Evolutionary conservation across 2,888 invertebrate genomes (phyloP).

Genomic region (Tetranychus truncatus): DNA sequence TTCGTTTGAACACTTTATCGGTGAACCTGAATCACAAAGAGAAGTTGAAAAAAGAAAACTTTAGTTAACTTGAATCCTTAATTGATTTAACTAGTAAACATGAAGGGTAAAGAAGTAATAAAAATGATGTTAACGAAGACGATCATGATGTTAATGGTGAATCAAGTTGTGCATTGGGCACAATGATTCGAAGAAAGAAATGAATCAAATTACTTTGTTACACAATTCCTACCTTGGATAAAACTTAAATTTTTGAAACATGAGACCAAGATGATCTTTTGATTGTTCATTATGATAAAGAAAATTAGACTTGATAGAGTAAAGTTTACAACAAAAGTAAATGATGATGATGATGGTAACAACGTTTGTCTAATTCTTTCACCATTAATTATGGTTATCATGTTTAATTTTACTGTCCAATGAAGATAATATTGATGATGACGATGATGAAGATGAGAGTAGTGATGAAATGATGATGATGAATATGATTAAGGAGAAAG

Average conservation of each 20-base stretch:
- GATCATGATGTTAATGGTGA: no score
- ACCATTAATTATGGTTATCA: neutral
- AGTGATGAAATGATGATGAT: neutral
- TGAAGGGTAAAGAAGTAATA: neutral
- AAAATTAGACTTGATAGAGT: neutral
- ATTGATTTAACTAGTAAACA: no score
- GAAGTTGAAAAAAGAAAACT: neutral
- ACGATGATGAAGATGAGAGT: neutral
- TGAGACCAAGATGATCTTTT: neutral
- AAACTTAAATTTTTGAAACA: neutral
- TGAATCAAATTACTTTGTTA: neutral
- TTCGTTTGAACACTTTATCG: slow-evolving; percentile 26
- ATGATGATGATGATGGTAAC: neutral
- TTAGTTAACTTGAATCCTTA: no score
- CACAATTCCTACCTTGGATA: neutral
- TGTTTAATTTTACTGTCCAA: neutral
- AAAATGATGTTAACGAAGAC: no score
- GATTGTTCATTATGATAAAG: neutral
- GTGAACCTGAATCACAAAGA: slow-evolving; percentile 20
- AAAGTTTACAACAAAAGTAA: neutral
- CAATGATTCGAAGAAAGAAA: neutral
- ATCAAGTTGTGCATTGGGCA: no score
- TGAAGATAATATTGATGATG: neutral
- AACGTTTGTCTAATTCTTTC: neutral
- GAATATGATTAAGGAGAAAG: neutral